Percentiles rank a stretch among this genome's conserved stretches.
phyloP scores from a whole-genome alignment of 1,140 invertebrate species.

The Lamellibrachia luymesi region DNA sequence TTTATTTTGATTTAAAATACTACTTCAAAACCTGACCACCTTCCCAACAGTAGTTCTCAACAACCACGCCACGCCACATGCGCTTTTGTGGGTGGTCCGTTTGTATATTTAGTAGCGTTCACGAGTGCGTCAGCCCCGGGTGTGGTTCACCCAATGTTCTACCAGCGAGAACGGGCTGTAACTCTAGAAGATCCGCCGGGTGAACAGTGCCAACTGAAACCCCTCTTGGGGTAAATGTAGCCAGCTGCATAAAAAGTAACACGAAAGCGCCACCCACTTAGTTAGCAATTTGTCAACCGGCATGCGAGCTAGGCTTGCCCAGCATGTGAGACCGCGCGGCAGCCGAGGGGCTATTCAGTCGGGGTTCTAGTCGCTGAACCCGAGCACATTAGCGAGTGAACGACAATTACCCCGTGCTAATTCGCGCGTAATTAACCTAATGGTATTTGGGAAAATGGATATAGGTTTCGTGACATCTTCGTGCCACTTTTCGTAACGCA shows the following conservation, averaged over 20 bases:
- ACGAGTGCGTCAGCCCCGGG: background rate
- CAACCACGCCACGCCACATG: background rate
- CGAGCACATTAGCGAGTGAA: background rate
- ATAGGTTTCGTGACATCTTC: background rate
- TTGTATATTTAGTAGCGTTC: background rate
- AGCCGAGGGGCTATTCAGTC: background rate
- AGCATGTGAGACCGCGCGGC: background rate
- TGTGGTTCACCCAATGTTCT: background rate
- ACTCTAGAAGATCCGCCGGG: background rate
- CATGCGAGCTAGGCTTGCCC: too few relatives aligned
- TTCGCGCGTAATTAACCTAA: background rate
- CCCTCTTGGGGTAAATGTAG: background rate
- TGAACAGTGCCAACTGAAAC: background rate
- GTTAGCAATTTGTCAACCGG: background rate
- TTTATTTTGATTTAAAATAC: background rate
- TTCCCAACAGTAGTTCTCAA: background rate
- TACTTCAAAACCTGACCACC: background rate
- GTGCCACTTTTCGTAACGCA: background rate
- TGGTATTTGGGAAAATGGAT: background rate
- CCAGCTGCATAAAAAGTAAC: background rate
- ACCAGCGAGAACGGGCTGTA: background rate
- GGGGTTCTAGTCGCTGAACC: background rate
- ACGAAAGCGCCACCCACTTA: background rate
- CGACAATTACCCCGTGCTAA: background rate
- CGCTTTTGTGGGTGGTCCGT: background rate